Percentiles rank a stretch among this genome's conserved stretches.
Evolutionary conservation across 2,797 vertebrate species (phyloP).

Genomic region (Hephaestus fuliginosus): DNA sequence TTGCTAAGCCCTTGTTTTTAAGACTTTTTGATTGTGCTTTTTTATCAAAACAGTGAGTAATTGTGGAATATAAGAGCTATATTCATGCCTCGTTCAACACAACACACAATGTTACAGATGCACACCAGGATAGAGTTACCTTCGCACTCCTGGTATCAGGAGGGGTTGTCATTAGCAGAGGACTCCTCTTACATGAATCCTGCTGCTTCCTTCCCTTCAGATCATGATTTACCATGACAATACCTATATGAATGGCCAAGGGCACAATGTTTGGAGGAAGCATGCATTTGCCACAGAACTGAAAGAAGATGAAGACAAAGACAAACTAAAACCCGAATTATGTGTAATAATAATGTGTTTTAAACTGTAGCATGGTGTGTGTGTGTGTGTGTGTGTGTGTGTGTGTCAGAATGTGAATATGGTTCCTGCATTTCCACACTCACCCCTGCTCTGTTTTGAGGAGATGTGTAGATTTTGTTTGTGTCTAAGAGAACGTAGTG

Average conservation of each 20-base stretch:
- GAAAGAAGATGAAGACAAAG: conserved; percentile 23
- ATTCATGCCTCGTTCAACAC: conserved; percentile 52
- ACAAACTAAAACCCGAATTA: neutral
- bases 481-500: conserved; percentile 46
- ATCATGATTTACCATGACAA: conserved; percentile 21
- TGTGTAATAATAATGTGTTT: conserved; percentile 8
- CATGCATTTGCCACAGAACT: conserved; percentile 11
- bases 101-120: conserved; percentile 45
- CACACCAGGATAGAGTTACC: conserved; percentile 18
- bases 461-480: conserved; percentile 32
- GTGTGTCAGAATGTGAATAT: conserved; percentile 37
- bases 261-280: conserved; percentile 32
- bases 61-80: conserved; percentile 68
- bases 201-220: conserved; percentile 29
- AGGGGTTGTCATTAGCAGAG: neutral
- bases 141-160: neutral
- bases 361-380: conserved; percentile 37
- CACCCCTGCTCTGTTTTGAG: conserved; percentile 43
- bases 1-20: conserved; percentile 66
- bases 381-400: conserved; percentile 2
- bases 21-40: conserved; percentile 61
- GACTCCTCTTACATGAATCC: conserved; percentile 12
- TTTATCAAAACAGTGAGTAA: conserved; percentile 57
- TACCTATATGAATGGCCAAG: conserved; percentile 18
- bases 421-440: conserved; percentile 50